Conservation (phyloP, 2,888 invertebrate genomes). For the Danaus chrysippus region DNA sequence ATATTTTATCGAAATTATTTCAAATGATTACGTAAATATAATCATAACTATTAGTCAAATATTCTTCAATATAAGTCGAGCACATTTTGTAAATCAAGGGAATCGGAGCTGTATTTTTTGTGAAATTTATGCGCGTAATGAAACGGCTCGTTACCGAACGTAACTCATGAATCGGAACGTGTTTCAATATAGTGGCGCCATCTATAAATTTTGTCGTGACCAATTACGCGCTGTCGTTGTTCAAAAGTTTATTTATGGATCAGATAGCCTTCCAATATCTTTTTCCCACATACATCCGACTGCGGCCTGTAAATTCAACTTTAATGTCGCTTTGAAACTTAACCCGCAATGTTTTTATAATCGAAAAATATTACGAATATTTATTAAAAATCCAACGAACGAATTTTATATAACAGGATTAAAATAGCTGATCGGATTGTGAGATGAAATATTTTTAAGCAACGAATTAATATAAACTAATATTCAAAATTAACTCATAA, state of each 20-base stretch:
- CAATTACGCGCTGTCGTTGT: conserved; percentile 45
- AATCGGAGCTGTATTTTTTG: conserved; percentile 30
- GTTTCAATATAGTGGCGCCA: conserved; percentile 48
- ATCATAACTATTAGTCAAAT: too few relatives aligned
- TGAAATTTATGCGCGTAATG: conserved; percentile 31
- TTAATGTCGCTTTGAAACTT: conserved; percentile 4
- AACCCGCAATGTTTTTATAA: background rate
- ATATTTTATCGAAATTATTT: too few relatives aligned
- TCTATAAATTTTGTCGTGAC: conserved; percentile 50
- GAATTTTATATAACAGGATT: too few relatives aligned
- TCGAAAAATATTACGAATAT: too few relatives aligned
- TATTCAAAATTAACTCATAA: too few relatives aligned
- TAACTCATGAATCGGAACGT: conserved; percentile 55
- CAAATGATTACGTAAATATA: too few relatives aligned
- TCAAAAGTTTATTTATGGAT: conserved; percentile 48
- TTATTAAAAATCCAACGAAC: too few relatives aligned
- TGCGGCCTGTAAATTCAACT: conserved; percentile 23
- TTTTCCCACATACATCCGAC: conserved; percentile 24
- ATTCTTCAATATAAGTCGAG: too few relatives aligned
- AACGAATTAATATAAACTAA: too few relatives aligned
- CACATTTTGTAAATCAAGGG: conserved; percentile 18
- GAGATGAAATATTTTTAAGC: too few relatives aligned
- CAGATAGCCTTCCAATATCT: conserved; percentile 31
- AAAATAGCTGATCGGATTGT: too few relatives aligned
- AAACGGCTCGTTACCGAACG: conserved; percentile 26